A percentile compares a stretch with the other conserved stretches of the same genome.
Evolutionary conservation across 2,113 vertebrate genomes (phyloP).

Genomic region (Nanorana parkeri): DNA sequence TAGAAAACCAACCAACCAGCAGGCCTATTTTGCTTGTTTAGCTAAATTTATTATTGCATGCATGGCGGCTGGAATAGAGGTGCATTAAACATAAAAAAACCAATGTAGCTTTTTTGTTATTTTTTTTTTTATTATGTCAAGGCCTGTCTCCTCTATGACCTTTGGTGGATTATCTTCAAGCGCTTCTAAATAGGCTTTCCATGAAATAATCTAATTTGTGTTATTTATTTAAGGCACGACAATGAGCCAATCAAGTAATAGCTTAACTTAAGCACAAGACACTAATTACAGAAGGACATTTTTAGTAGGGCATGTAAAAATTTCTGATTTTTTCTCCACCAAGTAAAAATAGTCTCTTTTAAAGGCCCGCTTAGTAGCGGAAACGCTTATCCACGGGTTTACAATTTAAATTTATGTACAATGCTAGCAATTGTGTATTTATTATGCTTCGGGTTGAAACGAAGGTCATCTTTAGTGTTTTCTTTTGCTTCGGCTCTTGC

Average conservation of each 20-base stretch:
- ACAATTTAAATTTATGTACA: constrained; percentile 50
- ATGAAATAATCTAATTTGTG: constrained; percentile 36
- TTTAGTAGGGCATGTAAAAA: constrained; percentile 22
- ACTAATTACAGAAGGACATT: constrained; percentile 40
- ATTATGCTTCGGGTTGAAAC: constrained; percentile 37
- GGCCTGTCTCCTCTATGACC: constrained; percentile 75
- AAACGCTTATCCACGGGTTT: constrained; percentile 26
- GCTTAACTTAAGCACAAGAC: constrained; percentile 45
- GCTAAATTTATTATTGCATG: constrained; percentile 84
- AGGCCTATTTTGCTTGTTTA: constrained; percentile 85
- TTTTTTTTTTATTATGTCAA: constrained; percentile 70
- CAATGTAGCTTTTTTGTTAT: too few relatives aligned
- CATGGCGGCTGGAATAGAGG: constrained; percentile 74
- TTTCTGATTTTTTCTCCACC: constrained; percentile 33
- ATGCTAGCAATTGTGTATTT: constrained; percentile 26
- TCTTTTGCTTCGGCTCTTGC: background rate
- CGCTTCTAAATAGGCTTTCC: constrained; percentile 60
- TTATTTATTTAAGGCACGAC: constrained; percentile 40
- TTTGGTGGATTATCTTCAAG: constrained; percentile 67
- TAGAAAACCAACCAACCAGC: constrained; percentile 82
- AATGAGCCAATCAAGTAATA: constrained; percentile 35
- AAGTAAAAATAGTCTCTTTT: background rate
- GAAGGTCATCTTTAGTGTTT: constrained; percentile 33
- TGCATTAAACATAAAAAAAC: constrained; percentile 65
- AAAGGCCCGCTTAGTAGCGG: background rate